phyloP scores from a whole-genome alignment of 2,888 invertebrate species.

The Spialia ferax region DNA sequence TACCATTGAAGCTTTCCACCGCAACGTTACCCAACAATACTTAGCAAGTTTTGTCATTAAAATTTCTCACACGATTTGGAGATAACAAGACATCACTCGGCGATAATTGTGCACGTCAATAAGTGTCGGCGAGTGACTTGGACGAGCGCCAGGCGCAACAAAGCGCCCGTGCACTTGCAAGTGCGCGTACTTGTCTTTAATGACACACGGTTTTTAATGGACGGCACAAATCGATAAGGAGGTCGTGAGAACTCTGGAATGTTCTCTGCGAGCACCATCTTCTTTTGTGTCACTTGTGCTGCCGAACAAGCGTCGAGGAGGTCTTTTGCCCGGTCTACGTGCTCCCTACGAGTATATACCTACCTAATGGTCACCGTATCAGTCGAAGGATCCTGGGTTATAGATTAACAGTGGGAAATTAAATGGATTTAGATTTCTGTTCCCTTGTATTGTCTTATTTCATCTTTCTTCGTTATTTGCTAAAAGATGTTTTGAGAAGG shows the following conservation, averaged over 20 bases:
- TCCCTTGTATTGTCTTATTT: no score
- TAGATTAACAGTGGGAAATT: no score
- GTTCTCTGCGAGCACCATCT: not conserved
- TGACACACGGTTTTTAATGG: conserved; percentile 9
- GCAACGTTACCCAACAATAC: conserved; percentile 20
- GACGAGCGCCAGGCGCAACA: conserved; percentile 32
- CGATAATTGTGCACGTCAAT: conserved; percentile 35
- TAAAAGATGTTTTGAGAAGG: no score
- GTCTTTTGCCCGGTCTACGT: not conserved
- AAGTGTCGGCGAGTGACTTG: conserved; percentile 39
- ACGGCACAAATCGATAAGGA: conserved; percentile 4
- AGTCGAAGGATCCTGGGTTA: no score
- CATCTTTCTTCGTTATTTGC: no score
- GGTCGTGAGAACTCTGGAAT: not conserved
- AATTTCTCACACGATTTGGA: conserved; percentile 32
- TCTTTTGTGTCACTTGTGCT: not conserved
- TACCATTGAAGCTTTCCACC: not conserved
- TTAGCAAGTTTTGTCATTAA: conserved; percentile 35
- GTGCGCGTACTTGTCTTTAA: conserved; percentile 34
- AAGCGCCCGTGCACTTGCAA: conserved; percentile 29
- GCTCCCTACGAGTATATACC: no score
- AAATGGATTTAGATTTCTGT: no score
- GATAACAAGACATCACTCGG: conserved; percentile 30
- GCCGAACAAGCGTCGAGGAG: not conserved
- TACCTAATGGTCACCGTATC: no score